Conservation (phyloP, 2,797 vertebrate genomes). For the Parauchenoglanis punctatus region DNA sequence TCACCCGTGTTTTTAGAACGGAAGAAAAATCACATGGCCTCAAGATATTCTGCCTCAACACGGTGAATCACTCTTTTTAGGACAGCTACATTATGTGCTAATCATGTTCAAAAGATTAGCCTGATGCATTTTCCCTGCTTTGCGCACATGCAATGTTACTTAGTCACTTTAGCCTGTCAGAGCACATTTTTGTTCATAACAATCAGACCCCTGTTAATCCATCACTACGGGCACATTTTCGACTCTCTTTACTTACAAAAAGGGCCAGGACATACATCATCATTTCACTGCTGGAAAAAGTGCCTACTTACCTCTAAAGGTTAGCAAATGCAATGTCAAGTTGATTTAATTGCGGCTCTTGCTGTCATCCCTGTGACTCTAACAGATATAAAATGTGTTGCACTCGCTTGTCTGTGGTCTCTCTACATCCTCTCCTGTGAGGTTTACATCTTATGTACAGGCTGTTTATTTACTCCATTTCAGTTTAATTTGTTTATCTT, state of each 20-base stretch:
- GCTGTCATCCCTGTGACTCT: conserved; percentile 24
- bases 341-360: conserved; percentile 53
- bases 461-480: conserved; percentile 33
- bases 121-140: conserved; percentile 65
- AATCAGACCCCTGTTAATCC: conserved; percentile 68
- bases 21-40: conserved; percentile 65
- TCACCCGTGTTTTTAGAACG: conserved; percentile 28
- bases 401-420: not conserved
- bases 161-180: conserved; percentile 76
- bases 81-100: conserved; percentile 76
- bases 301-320: conserved; percentile 59
- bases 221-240: conserved; percentile 68
- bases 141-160: conserved; percentile 54
- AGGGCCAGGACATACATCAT: conserved; percentile 60
- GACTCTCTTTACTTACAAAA: conserved; percentile 57
- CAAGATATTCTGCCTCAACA: conserved; percentile 54
- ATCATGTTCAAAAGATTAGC: conserved; percentile 76
- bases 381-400: conserved; percentile 41
- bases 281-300: conserved; percentile 57
- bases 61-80: conserved; percentile 73
- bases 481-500: conserved; percentile 30
- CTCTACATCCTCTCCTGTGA: not conserved
- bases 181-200: conserved; percentile 69
- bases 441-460: conserved; percentile 30
- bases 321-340: conserved; percentile 59